Conservation (phyloP, 2,113 vertebrate species). For the Erythrolamprus reginae region DNA sequence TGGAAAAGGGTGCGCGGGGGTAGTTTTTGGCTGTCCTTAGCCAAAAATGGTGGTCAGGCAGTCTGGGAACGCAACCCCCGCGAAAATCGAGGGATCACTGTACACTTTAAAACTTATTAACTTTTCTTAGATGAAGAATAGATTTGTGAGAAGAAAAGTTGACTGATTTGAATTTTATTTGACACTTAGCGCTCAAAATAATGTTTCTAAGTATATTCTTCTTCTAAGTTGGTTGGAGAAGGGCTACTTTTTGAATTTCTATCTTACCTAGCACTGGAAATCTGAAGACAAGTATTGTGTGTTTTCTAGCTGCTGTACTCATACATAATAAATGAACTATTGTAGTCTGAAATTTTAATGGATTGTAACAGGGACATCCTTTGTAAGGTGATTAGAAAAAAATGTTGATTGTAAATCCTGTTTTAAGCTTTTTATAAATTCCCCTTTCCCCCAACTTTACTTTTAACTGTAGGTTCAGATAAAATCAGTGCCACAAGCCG, state of each 20-base stretch:
- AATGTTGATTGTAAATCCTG: neutral
- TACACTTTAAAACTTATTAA: neutral
- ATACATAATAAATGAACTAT: conserved; percentile 47
- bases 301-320: conserved; percentile 34
- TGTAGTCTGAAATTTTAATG: conserved; percentile 46
- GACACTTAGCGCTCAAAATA: neutral
- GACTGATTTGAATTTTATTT: neutral
- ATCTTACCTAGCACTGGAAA: neutral
- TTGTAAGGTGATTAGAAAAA: neutral
- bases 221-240: neutral
- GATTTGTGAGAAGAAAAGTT: neutral
- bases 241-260: neutral
- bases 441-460: neutral
- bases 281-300: neutral
- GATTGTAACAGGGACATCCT: neutral
- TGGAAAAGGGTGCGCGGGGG: no score
- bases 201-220: neutral
- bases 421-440: neutral
- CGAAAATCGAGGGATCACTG: no score
- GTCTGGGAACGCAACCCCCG: no score
- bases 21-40: no score
- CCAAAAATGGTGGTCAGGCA: no score
- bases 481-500: neutral
- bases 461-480: neutral
- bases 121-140: neutral